Percentiles rank a stretch among this genome's conserved stretches.
phyloP scores from a whole-genome alignment of 2,113 vertebrate species.

The Mastomys coucha region DNA sequence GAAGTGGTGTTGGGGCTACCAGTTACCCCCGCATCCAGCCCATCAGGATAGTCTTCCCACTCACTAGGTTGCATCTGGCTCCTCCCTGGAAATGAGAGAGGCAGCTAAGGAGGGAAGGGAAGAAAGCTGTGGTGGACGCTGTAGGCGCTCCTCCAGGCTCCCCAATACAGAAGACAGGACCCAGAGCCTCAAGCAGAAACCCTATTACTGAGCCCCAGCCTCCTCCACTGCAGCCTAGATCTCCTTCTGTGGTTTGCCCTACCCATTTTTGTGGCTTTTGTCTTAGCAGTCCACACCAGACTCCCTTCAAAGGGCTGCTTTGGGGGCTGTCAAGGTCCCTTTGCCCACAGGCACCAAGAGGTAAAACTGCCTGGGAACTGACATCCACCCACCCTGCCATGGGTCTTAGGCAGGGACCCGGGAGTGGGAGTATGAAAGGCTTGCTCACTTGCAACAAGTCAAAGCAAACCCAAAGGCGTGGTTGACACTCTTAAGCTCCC shows the following conservation, averaged over 20 bases:
- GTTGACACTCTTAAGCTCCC: neutral
- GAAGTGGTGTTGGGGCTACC: neutral
- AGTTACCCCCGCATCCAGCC: neutral
- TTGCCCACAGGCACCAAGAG: neutral
- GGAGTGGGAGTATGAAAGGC: conserved; percentile 20
- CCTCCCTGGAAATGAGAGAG: neutral
- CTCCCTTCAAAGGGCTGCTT: neutral
- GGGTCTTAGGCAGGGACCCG: neutral
- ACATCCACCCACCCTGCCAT: neutral
- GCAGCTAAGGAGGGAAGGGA: neutral
- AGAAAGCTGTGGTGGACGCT: neutral
- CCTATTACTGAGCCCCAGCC: neutral
- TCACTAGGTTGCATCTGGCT: neutral
- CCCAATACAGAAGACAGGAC: neutral
- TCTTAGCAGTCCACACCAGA: neutral
- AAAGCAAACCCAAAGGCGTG: neutral
- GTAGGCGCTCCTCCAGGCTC: neutral
- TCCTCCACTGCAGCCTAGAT: neutral
- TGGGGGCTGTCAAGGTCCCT: neutral
- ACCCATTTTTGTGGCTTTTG: neutral
- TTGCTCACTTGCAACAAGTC: neutral
- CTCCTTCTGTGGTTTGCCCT: neutral
- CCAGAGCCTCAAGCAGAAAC: neutral
- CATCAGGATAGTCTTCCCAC: neutral
- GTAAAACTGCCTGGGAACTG: neutral